Percentiles rank a stretch among this genome's conserved stretches.
Conservation (phyloP, 2,888 invertebrate genomes). For the Neocrepidodera transversa region DNA sequence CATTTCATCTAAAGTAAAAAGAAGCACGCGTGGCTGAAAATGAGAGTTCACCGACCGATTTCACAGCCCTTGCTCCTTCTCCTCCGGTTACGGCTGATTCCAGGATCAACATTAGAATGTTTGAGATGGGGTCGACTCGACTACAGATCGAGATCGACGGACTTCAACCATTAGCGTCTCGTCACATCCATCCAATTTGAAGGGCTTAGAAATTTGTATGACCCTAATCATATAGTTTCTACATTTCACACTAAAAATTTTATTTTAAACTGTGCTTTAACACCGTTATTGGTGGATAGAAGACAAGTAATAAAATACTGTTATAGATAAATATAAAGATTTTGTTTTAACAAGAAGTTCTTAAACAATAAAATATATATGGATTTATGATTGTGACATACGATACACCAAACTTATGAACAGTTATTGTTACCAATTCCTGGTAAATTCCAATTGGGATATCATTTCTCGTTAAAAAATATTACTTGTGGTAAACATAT, state of each 20-base stretch:
- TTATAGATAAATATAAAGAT: no score
- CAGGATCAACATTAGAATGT: constrained; percentile 35
- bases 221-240: neutral
- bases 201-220: neutral
- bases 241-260: neutral
- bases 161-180: constrained; percentile 8
- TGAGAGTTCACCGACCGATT: constrained; percentile 30
- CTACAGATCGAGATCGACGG: constrained; percentile 17
- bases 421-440: no score
- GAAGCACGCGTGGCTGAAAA: constrained; percentile 14
- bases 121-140: constrained; percentile 24
- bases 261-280: no score
- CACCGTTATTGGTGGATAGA: no score
- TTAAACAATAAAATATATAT: no score
- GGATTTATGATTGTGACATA: no score
- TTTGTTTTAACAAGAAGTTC: no score
- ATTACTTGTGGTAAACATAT: no score
- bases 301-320: no score
- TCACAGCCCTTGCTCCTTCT: constrained; percentile 14
- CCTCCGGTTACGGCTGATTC: constrained; percentile 25
- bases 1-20: neutral
- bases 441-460: no score
- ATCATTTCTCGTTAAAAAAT: no score
- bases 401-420: no score
- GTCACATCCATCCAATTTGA: neutral